phyloP scores from a whole-genome alignment of 1,140 invertebrate species.

The Heliconius himera region DNA sequence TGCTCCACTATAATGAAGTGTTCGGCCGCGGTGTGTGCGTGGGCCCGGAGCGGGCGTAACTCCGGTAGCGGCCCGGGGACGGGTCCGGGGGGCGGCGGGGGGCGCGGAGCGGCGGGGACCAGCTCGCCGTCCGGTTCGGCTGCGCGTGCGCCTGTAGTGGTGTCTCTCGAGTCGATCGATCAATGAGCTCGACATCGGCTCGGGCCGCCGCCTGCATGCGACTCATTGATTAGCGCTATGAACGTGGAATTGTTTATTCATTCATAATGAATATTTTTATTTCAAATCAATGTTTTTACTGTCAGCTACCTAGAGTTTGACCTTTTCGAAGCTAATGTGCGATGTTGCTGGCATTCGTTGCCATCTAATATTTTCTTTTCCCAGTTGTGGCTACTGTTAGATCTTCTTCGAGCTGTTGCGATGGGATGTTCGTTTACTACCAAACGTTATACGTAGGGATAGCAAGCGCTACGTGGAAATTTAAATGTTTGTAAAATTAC shows the following conservation, averaged over 20 bases:
- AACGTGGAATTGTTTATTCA: constrained; percentile 81
- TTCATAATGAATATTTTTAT: constrained; percentile 79
- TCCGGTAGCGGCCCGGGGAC: constrained; percentile 73
- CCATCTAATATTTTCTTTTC: constrained; percentile 24
- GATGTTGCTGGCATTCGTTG: constrained; percentile 19
- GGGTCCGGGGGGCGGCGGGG: constrained; percentile 61
- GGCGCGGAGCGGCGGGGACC: constrained; percentile 46
- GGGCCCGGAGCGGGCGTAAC: constrained; percentile 62
- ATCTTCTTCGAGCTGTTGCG: constrained; percentile 7
- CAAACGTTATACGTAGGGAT: constrained; percentile 8
- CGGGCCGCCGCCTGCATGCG: constrained; percentile 75
- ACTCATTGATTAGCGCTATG: constrained; percentile 81
- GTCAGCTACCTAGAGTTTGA: constrained; percentile 51
- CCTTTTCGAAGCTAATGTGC: constrained; percentile 42
- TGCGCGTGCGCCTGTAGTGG: constrained; percentile 60
- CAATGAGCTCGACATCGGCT: constrained; percentile 77
- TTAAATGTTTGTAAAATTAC: constrained; percentile 13
- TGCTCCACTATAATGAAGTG: constrained; percentile 74
- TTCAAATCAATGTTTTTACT: constrained; percentile 70
- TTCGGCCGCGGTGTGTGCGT: constrained; percentile 64
- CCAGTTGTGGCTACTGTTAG: constrained; percentile 9
- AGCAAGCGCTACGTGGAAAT: constrained; percentile 16
- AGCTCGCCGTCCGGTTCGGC: constrained; percentile 74
- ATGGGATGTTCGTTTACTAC: constrained; percentile 10
- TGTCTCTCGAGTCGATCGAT: constrained; percentile 76